Conservation (phyloP, 2,113 vertebrate species). For the Ranitomeya variabilis region DNA sequence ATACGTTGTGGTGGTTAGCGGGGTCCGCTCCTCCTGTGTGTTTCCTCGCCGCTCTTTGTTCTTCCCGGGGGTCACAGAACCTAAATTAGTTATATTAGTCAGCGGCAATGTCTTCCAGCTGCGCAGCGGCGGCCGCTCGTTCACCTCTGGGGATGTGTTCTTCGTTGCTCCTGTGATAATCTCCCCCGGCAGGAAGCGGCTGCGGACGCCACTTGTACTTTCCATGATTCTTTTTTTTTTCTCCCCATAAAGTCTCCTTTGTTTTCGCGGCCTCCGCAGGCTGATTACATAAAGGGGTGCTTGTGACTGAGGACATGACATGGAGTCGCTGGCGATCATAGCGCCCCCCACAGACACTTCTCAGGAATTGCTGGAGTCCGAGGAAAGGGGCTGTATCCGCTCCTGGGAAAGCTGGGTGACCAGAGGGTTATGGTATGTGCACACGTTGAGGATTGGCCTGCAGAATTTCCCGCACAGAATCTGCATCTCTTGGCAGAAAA, state of each 20-base stretch:
- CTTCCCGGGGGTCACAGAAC: slow-evolving; percentile 36
- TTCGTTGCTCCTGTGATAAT: slow-evolving; percentile 55
- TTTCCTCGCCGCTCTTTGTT: background rate
- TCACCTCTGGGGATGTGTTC: slow-evolving; percentile 46
- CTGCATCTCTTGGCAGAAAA: too few relatives aligned
- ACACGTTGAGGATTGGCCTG: too few relatives aligned
- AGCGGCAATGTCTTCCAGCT: slow-evolving; percentile 29
- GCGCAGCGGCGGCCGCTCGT: slow-evolving; percentile 21
- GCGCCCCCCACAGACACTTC: too few relatives aligned
- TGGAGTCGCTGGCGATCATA: background rate
- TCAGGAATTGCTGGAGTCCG: too few relatives aligned
- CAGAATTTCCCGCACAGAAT: too few relatives aligned
- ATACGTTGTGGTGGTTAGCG: background rate
- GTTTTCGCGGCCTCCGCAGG: background rate
- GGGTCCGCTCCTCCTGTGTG: background rate
- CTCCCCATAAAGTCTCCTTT: slow-evolving; percentile 50
- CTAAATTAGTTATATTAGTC: slow-evolving; percentile 48
- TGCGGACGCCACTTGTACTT: background rate
- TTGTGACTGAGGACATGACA: slow-evolving; percentile 18
- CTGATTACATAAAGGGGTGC: slow-evolving; percentile 45
- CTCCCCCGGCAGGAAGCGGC: slow-evolving; percentile 50
- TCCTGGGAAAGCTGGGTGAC: too few relatives aligned
- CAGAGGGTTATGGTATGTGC: too few relatives aligned
- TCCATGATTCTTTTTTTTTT: slow-evolving; percentile 45
- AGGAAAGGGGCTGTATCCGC: too few relatives aligned